Evolutionary conservation across 2,113 vertebrate genomes (phyloP), one percentile per base, ranked within the genome.

Genomic region (Bagarius yarrelli): DNA sequence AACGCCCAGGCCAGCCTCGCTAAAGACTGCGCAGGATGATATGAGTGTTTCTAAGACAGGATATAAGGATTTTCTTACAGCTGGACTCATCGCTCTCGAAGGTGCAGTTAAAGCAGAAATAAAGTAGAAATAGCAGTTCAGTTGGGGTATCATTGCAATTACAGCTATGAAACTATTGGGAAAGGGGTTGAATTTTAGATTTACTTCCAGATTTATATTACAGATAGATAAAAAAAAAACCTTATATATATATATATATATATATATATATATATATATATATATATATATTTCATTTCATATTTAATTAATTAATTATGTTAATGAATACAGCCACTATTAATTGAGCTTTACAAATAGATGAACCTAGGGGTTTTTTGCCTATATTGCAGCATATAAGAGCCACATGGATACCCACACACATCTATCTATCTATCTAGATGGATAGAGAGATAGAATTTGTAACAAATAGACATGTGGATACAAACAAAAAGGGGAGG

Each of bases 41-140:
- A 18, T 23, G 55, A 69, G 36, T 59, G 57, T n/a, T 36, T 61
- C 40, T 75, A 14, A 55, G 70, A 23, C 19, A 18, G 32, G 72
- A 79, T 66, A 34, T 47, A 40, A 81, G 79, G 55, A 70, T 81
- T 81, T 78, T 73, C 74, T 67, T 23, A 47, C 52, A 32, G n/a
- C 70, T 73, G 72, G 30, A 30, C 67, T 84, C 76, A 32, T 57
- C 40, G 32, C 59, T 34, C 61, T 59, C 13, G 13, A 16, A 52
- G 72, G 66, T 77, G 36, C 40, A 44, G 75, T 84, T 78, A 36
- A 76, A 76, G 40, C 36, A 50, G 67, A 72, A 50, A 40, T 44
- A 47, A 47, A 47, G 40, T 40, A 57, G 75, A 73, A 50, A 40
- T 44, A 57, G 72, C 25, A 57, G 67, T 63, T 78, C 75, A 61